Base-by-base conservation (phyloP, 2,888 invertebrate species). In the Megastigmus dorsalis region DNA sequence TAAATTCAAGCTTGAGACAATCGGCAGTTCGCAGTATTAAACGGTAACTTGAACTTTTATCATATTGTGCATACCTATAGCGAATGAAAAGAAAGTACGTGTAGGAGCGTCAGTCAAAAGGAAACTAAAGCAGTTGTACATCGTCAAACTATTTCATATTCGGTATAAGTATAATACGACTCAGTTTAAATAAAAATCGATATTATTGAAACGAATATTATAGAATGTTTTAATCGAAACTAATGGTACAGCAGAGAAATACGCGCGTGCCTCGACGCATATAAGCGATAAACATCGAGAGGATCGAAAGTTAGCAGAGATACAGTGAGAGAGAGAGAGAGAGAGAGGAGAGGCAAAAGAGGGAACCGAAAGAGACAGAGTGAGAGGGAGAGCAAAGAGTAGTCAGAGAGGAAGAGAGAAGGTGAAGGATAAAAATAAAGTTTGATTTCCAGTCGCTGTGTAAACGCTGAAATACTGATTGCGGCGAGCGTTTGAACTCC, bases 361-460 rank as follows among this genome's bases (percentile, higher is more conserved):
- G 18, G 6, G 23, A 0, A 20, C 18, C 20, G 23, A 3, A 38
- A 4, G 45, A 30, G 13, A 38, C 6, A 15, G 45, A 20, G 54
- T 15, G 57, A 38, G 30, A 28, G 28, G 18, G 60, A 45, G 55
- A 59, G 30, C 0, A 3, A 60, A 20, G 9, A 41, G 43, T 13
- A 55, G n/a, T 33, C 10, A 69, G 55, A 33, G 41, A 43, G 9
- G 15, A 30, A 23, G 70, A 1, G 65, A 63, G 41, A 41, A 68
- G 69, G 60, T 60, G 75, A 80, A 74, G 76, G 65, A 78, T 75
- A 72, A 69, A 73, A 73, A 75, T 71, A 75, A 67, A 71, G 66
- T 65, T 73, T 66, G 69, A 65, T 63, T 73, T 60, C 41, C 38
- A 77, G 60, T 62, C 68, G 62, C 63, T 72, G 63, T 72, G 75